phyloP scores from a whole-genome alignment of 2,113 vertebrate genomes.

The Chlorodrepanis virens region DNA sequence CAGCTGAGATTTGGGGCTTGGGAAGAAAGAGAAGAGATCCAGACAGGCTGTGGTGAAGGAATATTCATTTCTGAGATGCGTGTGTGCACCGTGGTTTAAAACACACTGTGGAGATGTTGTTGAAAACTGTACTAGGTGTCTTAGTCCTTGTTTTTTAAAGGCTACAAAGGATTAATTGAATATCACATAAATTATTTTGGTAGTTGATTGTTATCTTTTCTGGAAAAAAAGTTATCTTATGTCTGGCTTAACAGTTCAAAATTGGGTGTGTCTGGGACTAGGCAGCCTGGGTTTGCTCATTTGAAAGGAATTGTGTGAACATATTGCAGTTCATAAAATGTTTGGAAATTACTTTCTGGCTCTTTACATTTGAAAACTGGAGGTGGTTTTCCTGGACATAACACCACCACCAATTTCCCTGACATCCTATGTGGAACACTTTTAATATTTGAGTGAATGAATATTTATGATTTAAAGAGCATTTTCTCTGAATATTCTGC shows the following conservation, averaged over 20 bases:
- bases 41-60: fast-evolving
- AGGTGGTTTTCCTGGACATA: neutral
- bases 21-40: neutral
- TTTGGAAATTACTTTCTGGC: neutral
- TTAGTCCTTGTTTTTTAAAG: neutral
- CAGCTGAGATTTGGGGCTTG: neutral
- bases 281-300: neutral
- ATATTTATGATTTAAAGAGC: constrained; percentile 5
- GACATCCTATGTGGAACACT: neutral
- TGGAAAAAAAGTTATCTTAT: neutral
- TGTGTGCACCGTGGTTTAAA: neutral
- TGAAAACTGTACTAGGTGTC: neutral
- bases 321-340: neutral
- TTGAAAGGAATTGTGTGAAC: neutral
- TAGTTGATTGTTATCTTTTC: neutral
- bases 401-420: neutral
- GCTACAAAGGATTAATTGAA: neutral
- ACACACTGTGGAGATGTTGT: neutral
- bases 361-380: neutral
- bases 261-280: neutral
- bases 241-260: neutral
- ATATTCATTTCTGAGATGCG: neutral
- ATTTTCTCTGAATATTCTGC: constrained; percentile 1
- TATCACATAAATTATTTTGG: neutral
- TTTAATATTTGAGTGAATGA: neutral